Evolutionary conservation across 2,888 invertebrate species (phyloP), one percentile per base, ranked within the genome.

Genomic region (Stenichneumon culpator): DNA sequence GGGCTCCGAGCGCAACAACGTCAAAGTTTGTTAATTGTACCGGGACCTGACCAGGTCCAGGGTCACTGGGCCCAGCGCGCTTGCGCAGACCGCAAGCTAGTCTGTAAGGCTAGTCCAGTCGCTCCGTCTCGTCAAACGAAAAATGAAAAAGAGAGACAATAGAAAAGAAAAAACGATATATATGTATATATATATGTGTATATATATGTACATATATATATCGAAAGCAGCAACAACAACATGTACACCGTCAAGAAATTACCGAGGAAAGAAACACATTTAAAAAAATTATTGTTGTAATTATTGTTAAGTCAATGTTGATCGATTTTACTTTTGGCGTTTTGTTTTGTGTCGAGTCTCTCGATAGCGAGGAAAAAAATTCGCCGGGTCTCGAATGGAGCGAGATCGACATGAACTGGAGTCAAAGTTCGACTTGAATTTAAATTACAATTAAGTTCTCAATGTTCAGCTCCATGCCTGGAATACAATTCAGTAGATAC

Each of bases 21-120:
- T 16, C 16, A 32, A 79, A 73, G 74, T 70, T 80, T 36, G 70
- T 84, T 78, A 85, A 74, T 90, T 90, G 90, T 90, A 88, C 91
- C 90, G 91, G 91, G 89, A 89, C 88, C 91, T 91, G 90, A 90
- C 79, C 82, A 88, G 89, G 90, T 89, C 90, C 91, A 92, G 92
- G 92, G 89, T 90, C 92, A 91, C 93, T 92, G 93, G 90, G 93
- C 92, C 93, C 91, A 93, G 90, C 92, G 93, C 92, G 92, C 93
- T 93, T 94, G 93, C 92, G 93, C 92, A 93, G 90, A 93, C 93
- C 93, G 93, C 93, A 93, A 94, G 91, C 93, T 93, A 93, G 93
- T 93, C 93, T 90, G 86, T 84, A 91, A 92, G 93, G 92, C 93
- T 93, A 93, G 93, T 93, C 92, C 92, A 92, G 93, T 93, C 92